Conservation (phyloP, 1,140 invertebrate genomes). For the Drosophila rhopaloa region DNA sequence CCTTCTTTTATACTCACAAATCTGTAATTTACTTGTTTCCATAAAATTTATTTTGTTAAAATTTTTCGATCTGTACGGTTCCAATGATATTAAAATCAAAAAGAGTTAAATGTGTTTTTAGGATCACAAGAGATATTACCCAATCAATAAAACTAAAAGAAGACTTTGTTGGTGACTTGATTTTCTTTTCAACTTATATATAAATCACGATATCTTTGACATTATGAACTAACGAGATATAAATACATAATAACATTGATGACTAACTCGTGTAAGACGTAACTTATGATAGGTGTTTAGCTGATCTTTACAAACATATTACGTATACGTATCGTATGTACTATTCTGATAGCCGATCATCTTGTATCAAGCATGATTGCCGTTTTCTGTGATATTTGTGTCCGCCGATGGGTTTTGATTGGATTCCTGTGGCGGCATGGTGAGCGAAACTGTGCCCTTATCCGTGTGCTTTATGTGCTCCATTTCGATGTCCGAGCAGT, state of each 20-base stretch:
- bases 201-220: conserved; percentile 81
- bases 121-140: too few species aligned
- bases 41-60: too few species aligned
- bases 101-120: too few species aligned
- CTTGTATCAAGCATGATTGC: conserved; percentile 47
- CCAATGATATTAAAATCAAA: too few species aligned
- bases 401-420: conserved; percentile 37
- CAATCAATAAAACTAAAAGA: conserved; percentile 5
- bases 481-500: conserved; percentile 84
- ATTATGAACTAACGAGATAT: conserved; percentile 76
- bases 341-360: conserved; percentile 25
- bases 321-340: conserved; percentile 36
- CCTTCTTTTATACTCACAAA: too few species aligned
- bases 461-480: conserved; percentile 72
- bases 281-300: conserved; percentile 52
- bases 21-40: too few species aligned
- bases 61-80: too few species aligned
- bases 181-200: conserved; percentile 62
- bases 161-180: conserved; percentile 47
- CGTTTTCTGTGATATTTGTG: conserved; percentile 60
- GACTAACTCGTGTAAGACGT: conserved; percentile 65
- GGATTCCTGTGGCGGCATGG: conserved; percentile 43
- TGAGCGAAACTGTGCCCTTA: conserved; percentile 44
- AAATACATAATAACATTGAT: conserved; percentile 75
- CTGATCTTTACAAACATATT: conserved; percentile 59